These are phyloP conservation scores for Lemur catta DNA, from an alignment of 2,797 vertebrate genomes.

Conservation along the genomic window DNA sequence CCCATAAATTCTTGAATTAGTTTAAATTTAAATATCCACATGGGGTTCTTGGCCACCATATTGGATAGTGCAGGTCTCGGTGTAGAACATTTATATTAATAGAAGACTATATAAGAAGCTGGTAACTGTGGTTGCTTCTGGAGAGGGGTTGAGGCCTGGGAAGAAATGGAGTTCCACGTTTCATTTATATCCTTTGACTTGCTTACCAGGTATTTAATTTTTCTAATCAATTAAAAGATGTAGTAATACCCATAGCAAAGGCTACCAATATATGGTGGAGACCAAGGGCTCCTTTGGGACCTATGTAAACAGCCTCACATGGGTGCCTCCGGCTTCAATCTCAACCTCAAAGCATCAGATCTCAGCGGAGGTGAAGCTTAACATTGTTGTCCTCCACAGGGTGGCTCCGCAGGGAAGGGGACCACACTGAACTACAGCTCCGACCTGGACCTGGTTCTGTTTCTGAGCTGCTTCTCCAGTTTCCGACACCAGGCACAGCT, in stretches of 20 bases:
- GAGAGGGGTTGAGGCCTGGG: not conserved
- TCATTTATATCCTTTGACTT: not conserved
- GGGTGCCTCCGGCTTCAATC: not conserved
- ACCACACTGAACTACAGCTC: conserved; percentile 75
- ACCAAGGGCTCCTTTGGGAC: not conserved
- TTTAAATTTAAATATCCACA: not conserved
- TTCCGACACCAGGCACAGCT: conserved; percentile 37
- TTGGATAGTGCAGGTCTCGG: not conserved
- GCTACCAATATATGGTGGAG: not conserved
- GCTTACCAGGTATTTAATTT: not conserved
- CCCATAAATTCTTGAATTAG: not conserved
- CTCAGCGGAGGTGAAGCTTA: not conserved
- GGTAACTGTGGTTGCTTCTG: not conserved
- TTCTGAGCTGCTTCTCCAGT: conserved; percentile 78
- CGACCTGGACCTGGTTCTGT: conserved; percentile 80
- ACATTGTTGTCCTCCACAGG: conserved; percentile 61
- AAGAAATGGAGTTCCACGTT: not conserved
- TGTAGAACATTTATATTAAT: not conserved
- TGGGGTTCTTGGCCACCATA: not conserved
- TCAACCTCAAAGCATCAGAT: not conserved
- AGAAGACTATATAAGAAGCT: not conserved
- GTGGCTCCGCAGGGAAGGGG: conserved; percentile 79
- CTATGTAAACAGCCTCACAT: not conserved
- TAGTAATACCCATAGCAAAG: not conserved
- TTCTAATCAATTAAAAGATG: not conserved